Percentiles rank a stretch among this genome's conserved stretches.
phyloP scores from a whole-genome alignment of 1,140 invertebrate genomes.

The Drosophila albomicans region DNA sequence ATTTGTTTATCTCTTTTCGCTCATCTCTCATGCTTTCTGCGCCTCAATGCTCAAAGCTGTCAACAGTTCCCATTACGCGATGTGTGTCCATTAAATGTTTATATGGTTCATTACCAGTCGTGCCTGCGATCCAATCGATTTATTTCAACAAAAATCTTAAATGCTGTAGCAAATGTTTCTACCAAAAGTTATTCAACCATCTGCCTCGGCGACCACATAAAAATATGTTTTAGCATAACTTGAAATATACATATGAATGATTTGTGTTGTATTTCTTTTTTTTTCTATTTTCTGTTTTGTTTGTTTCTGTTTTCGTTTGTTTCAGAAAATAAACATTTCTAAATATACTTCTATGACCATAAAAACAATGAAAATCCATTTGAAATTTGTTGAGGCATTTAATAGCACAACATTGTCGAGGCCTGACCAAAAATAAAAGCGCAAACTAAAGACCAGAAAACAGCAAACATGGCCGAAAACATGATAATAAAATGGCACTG shows the following conservation, averaged over 20 bases:
- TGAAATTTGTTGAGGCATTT: constrained; percentile 44
- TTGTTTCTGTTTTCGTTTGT: constrained; percentile 1
- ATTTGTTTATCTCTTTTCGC: neutral
- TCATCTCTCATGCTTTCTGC: neutral
- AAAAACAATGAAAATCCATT: constrained; percentile 46
- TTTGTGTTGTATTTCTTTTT: neutral
- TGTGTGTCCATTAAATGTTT: constrained; percentile 5
- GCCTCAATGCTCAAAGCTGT: neutral
- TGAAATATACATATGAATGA: constrained; percentile 8
- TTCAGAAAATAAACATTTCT: constrained; percentile 28
- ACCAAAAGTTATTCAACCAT: constrained; percentile 23
- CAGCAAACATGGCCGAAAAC: constrained; percentile 44
- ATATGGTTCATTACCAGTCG: constrained; percentile 29
- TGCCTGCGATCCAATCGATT: constrained; percentile 25
- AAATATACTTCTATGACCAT: constrained; percentile 28
- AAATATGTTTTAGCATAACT: constrained; percentile 15
- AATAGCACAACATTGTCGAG: constrained; percentile 40
- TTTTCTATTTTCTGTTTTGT: neutral
- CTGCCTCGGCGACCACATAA: constrained; percentile 10
- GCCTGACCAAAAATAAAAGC: constrained; percentile 18
- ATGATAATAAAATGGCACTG: constrained; percentile 45
- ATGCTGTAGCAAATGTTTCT: constrained; percentile 31
- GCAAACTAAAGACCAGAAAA: constrained; percentile 33
- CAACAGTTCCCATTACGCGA: constrained; percentile 1
- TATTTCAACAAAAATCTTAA: constrained; percentile 30